Evolutionary conservation across 37 sponge, comb jelly and placozoan genomes (phyloP), one percentile per base, ranked within the genome.

Genomic region (Geodia barretti): DNA sequence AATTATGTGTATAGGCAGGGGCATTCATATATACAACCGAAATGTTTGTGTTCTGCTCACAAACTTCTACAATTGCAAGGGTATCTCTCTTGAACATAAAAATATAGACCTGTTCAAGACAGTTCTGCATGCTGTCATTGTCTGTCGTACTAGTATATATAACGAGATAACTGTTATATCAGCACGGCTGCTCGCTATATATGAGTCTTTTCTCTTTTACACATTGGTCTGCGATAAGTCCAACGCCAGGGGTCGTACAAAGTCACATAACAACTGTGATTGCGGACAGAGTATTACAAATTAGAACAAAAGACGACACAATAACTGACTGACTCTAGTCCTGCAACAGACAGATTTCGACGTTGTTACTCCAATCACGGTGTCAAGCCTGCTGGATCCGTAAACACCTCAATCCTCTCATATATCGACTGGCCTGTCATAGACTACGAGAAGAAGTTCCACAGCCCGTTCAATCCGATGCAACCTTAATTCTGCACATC

Each of bases 241-340:
- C n/a, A n/a, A n/a, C n/a, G n/a, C n/a, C n/a, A n/a, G n/a, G n/a
- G n/a, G n/a, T 34, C 26, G 28, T n/a, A 33, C 1, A 41, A 87
- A 82, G 88, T 21, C 61, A 43, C n/a, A 76, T 75, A 66, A 43
- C 61, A 11, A 60, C 82, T 74, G 63, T 64, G 0, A 17, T 87
- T 26, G 81, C 88, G 0, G 81, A 87, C 29, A 87, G 81, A 82
- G 88, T 68, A 75, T 47, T 81, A 87, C 75, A 77, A 80, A 25
- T 81, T 25, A 3, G 19, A 32, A 19, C 34, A 39, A 9, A 63
- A 35, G 34, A 24, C 37, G n/a, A n/a, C n/a, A n/a, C 33, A 65
- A 77, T 17, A 1, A 70, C 34, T 63, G n/a, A 1, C 31, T 4
- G 35, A 47, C 60, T 78, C n/a, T n/a, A 28, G 26, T n/a, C n/a